Evolutionary conservation across 1,140 invertebrate species (phyloP), one percentile per base, ranked within the genome.

Genomic region (Zaprionus capensis): DNA sequence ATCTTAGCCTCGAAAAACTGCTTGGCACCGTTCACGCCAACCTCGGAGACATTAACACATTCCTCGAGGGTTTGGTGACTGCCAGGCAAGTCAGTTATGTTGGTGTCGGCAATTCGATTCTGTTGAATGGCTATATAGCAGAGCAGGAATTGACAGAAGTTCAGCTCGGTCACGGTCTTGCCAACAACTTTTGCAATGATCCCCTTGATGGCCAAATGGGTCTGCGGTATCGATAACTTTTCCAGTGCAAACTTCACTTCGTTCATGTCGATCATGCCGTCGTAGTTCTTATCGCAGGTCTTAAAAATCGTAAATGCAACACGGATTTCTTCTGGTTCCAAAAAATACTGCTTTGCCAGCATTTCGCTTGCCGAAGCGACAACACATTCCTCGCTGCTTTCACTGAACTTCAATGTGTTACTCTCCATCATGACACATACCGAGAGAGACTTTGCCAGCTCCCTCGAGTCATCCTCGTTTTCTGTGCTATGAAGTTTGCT

Each of bases 1-100:
- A 88, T 88, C 41, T 83, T 78, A 11, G 84, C 64, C 36, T 87
- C 84, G 31, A 88, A 88, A 17, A 88, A 87, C 0, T 28, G 51
- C 6, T 64, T 80, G 6, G 81, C 83, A 0, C 81, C 81, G 12
- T 41, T 76, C 0, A 86, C 82, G n/a, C 76, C 82, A 22, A 76
- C 80, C 28, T 72, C 44, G n/a, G 77, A 63, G 0, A 81, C 78
- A 22, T 88, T 81, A 0, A 83, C 53, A 26, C 20, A 56, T 1
- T 56, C 22, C 7, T 34, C 20, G 26, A 34, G 9, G 0, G 2
- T 11, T 5, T 24, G 0, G 12, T 4, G 46, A 24, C 2, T 11
- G 20, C 46, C 20, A 22, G 46, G 12, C 11, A 20, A 17, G 7
- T 38, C 34, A 2, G 1, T 38, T 5, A 17, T n/a, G 0, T 12